Evolutionary conservation across 2,888 invertebrate species (phyloP), one percentile per base, ranked within the genome.

Genomic region (Drosophila anomelani): DNA sequence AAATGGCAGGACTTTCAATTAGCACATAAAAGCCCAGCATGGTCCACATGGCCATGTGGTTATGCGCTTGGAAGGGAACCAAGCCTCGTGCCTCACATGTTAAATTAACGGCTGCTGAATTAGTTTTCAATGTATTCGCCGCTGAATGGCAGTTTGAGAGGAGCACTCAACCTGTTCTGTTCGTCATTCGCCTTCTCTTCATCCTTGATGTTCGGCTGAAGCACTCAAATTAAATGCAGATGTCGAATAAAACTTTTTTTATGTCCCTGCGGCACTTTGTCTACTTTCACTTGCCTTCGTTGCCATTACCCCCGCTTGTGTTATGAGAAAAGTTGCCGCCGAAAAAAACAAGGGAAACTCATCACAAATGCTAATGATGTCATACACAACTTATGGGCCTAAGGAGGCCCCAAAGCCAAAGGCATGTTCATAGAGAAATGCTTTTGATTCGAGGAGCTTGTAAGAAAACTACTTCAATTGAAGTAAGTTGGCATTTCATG

Each of bases 351-450:
- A 58, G 67, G 41, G 47, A 66, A 80, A 77, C 78, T 68, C 59
- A 59, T 46, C 67, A 68, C 80, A 78, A 77, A 87, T 84, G 87
- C 60, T 61, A 70, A 80, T 84, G 80, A 86, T 69, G 78, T 80
- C 78, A 83, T 44, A 39, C 62, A 38, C 46, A 63, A 29, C 29
- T 59, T 34, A 26, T 26, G 32, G n/a, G 43, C 41, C 17, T 34
- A 39, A 55, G 53, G 12, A 67, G 55, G 32, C 34, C 54, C 46
- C 34, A 51, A 46, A 58, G 56, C 69, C 68, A 61, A 73, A 72
- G 46, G 53, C 44, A 6, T 38, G 41, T 13, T 61, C 39, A 61
- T 43, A 44, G 62, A 58, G 53, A 57, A 53, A 63, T 15, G 13
- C 32, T 15, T 23, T n/a, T 57, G 29, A 20, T 13, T 38, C 8